Percentiles rank a stretch among this genome's conserved stretches.
phyloP scores from a whole-genome alignment of 1,140 invertebrate genomes.

The Cheumatopsyche charites region DNA sequence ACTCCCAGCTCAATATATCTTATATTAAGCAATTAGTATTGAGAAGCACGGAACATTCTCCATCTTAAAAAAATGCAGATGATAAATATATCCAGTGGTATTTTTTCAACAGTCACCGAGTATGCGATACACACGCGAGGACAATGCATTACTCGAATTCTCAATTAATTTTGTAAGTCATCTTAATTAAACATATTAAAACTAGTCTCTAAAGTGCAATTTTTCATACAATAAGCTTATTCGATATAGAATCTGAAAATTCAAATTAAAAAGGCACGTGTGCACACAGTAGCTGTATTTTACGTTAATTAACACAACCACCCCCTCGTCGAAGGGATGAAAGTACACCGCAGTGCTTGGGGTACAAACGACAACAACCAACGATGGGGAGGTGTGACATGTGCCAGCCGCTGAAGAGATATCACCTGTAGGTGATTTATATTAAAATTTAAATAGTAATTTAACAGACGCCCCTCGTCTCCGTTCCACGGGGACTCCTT shows the following conservation, averaged over 20 bases:
- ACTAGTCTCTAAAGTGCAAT: too few relatives aligned
- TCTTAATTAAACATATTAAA: too few relatives aligned
- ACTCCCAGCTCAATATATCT: conserved; percentile 20
- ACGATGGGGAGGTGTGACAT: not conserved
- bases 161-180: too few relatives aligned
- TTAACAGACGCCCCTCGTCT: not conserved
- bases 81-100: too few relatives aligned
- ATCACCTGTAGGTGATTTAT: conserved; percentile 16
- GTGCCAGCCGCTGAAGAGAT: not conserved
- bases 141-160: too few relatives aligned
- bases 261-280: not conserved
- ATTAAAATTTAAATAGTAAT: conserved; percentile 31
- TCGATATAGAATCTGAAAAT: too few relatives aligned
- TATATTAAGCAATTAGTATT: conserved; percentile 29
- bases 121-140: too few relatives aligned
- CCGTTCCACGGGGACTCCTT: not conserved
- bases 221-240: too few relatives aligned
- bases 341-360: too few relatives aligned
- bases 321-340: too few relatives aligned
- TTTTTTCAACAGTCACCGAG: too few relatives aligned
- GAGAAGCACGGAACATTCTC: conserved; percentile 10
- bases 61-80: conserved; percentile 12
- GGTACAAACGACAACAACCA: too few relatives aligned
- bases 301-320: not conserved
- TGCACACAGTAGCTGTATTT: not conserved